These are phyloP conservation scores for Ichneumoninae sp. DNA, from an alignment of 2,888 invertebrate genomes.

Conservation along the genomic window DNA sequence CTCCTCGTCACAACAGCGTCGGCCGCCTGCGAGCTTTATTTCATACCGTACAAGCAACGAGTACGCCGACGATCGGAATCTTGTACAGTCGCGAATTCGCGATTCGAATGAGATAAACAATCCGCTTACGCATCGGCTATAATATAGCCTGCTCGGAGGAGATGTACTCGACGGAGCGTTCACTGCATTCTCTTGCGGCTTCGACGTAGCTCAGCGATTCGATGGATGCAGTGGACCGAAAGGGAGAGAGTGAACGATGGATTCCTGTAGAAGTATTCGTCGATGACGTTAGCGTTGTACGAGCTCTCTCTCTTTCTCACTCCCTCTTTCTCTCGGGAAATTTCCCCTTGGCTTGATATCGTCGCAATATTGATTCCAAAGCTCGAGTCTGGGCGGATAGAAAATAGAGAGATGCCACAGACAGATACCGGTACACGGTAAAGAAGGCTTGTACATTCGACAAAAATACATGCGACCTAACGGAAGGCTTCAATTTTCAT, in stretches of 20 bases:
- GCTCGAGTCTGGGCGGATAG: constrained; percentile 18
- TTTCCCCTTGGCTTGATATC: constrained; percentile 35
- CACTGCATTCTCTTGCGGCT: constrained; percentile 18
- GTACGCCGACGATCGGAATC: constrained; percentile 19
- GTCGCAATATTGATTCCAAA: constrained; percentile 46
- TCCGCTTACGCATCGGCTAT: constrained; percentile 63
- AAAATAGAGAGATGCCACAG: not conserved
- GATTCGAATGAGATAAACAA: constrained; percentile 62
- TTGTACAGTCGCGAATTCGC: constrained; percentile 15
- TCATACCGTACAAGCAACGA: constrained; percentile 9
- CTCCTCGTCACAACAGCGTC: constrained; percentile 13
- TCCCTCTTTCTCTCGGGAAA: not conserved
- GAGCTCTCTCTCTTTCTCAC: not conserved
- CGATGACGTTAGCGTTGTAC: not conserved
- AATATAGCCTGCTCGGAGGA: constrained; percentile 10
- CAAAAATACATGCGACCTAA: no score
- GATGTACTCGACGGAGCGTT: constrained; percentile 7
- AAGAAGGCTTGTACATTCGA: no score
- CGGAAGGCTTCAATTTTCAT: no score
- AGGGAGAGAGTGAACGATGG: constrained; percentile 10
- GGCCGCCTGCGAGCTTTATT: not conserved
- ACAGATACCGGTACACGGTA: not conserved
- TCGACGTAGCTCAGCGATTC: constrained; percentile 5
- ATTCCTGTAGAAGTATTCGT: not conserved
- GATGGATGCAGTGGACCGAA: constrained; percentile 1